Evolutionary conservation across 2,113 vertebrate species (phyloP).

Genomic region (Lycocorax pyrrhopterus): DNA sequence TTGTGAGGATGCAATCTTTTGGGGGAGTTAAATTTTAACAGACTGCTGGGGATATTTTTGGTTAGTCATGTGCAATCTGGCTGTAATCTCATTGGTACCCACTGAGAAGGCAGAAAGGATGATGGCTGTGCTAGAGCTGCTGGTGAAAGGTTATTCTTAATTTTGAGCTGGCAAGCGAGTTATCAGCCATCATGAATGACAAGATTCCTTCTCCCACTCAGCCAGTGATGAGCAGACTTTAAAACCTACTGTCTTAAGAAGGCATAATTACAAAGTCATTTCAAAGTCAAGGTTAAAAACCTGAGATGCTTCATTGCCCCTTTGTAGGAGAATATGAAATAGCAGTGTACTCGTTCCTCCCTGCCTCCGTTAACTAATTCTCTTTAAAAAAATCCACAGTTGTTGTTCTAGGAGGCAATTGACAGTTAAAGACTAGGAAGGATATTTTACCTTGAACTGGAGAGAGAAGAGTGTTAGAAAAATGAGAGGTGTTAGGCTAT

Average conservation of each 20-base stretch:
- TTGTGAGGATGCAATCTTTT: conserved; percentile 17
- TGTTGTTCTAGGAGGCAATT: background rate
- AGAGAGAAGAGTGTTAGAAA: background rate
- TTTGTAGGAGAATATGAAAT: background rate
- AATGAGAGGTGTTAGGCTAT: background rate
- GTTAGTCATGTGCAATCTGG: conserved; percentile 28
- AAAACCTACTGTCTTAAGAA: background rate
- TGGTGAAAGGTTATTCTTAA: conserved; percentile 43
- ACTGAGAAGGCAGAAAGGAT: conserved; percentile 24
- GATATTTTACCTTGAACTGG: background rate
- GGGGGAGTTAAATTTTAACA: conserved; percentile 47
- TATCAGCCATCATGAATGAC: conserved; percentile 27
- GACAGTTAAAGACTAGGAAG: background rate
- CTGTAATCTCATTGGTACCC: conserved; percentile 16
- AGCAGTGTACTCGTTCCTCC: background rate
- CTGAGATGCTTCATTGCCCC: background rate
- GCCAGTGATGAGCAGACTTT: background rate
- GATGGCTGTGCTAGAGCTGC: conserved; percentile 15
- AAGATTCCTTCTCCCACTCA: conserved; percentile 43
- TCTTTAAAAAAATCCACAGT: background rate
- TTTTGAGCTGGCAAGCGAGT: conserved; percentile 29
- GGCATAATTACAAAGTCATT: background rate
- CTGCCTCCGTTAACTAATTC: background rate
- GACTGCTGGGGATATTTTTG: conserved; percentile 48
- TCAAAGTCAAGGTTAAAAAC: conserved; percentile 14